Evolutionary conservation across 2,113 vertebrate genomes (phyloP).

Genomic region (Charina bottae): DNA sequence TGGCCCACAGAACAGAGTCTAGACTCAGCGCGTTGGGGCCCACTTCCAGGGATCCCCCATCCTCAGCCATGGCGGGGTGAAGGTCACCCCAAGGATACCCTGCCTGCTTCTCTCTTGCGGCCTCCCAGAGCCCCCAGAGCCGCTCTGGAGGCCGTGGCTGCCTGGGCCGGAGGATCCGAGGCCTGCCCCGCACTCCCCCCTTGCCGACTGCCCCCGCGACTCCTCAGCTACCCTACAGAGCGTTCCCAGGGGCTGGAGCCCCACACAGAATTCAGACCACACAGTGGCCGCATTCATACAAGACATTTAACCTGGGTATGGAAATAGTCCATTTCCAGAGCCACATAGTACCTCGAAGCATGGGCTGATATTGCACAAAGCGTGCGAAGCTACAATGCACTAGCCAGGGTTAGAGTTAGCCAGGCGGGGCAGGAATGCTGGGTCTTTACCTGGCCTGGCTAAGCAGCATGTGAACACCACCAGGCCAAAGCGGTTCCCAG

Average conservation of each 20-base stretch:
- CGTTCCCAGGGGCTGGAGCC: too few relatives aligned
- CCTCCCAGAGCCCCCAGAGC: background rate
- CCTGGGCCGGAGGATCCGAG: background rate
- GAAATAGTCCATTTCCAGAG: too few relatives aligned
- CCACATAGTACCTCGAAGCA: too few relatives aligned
- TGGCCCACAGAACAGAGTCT: background rate
- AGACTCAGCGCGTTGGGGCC: background rate
- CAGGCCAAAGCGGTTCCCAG: background rate
- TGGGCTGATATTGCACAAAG: too few relatives aligned
- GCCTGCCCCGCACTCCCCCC: background rate
- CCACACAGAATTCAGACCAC: too few relatives aligned
- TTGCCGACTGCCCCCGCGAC: background rate
- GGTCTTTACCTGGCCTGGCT: background rate
- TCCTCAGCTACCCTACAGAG: background rate
- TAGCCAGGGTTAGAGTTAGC: background rate
- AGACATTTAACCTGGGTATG: too few relatives aligned
- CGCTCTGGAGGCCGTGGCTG: background rate
- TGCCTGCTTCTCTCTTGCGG: background rate
- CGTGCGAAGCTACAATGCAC: too few relatives aligned
- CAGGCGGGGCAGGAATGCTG: background rate
- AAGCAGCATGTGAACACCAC: background rate
- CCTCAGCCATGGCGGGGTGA: background rate
- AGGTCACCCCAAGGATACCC: background rate
- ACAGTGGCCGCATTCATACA: too few relatives aligned
- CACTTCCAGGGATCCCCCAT: background rate